These are phyloP conservation scores for Cantharis nigra DNA, from an alignment of 2,888 invertebrate genomes.

Conservation along the genomic window DNA sequence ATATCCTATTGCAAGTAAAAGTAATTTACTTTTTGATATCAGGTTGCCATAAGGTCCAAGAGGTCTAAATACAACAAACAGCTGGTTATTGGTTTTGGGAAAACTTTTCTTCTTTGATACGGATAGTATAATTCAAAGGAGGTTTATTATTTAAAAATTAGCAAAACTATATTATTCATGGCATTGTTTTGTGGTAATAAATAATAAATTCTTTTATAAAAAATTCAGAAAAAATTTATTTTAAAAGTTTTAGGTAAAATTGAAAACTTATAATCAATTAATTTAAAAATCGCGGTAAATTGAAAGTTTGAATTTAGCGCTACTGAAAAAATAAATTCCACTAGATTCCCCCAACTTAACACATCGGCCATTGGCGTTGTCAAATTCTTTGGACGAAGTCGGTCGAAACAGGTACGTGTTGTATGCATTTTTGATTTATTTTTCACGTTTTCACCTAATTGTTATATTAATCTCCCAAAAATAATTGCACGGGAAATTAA, in stretches of 20 bases:
- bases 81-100: neutral
- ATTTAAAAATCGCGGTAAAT: neutral
- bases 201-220: neutral
- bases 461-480: neutral
- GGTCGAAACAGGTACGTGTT: neutral
- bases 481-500: neutral
- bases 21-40: neutral
- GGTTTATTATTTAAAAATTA: neutral
- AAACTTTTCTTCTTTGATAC: neutral
- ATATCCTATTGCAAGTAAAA: neutral
- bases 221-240: neutral
- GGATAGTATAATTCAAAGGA: neutral
- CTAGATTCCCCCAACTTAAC: neutral
- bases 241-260: neutral
- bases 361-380: neutral
- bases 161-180: neutral
- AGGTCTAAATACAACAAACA: neutral
- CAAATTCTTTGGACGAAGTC: neutral
- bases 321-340: neutral
- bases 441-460: neutral
- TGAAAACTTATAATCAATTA: neutral
- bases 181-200: neutral
- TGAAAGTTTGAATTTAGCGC: neutral
- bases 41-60: neutral
- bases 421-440: neutral